A percentile compares a stretch with the other conserved stretches of the same genome.
phyloP scores from a whole-genome alignment of 2,113 vertebrate species.

The Phrynosoma platyrhinos region DNA sequence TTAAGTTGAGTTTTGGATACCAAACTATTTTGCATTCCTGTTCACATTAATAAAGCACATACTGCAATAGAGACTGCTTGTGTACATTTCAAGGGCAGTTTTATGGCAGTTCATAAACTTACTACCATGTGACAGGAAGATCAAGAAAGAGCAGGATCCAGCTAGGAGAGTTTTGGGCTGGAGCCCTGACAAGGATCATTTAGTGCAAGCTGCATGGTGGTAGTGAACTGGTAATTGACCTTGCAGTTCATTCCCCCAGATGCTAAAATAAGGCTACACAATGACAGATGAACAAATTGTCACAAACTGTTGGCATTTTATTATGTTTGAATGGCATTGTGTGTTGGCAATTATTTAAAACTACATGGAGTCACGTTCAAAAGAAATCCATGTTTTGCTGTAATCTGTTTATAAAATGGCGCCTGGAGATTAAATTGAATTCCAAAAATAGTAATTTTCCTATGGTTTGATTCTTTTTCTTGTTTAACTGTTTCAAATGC shows the following conservation, averaged over 20 bases:
- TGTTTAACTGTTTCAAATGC: not conserved
- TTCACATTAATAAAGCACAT: constrained; percentile 50
- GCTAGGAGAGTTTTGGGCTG: constrained; percentile 32
- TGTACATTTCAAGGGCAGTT: constrained; percentile 34
- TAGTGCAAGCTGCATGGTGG: not conserved
- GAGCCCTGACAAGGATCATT: not conserved
- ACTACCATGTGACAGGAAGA: constrained; percentile 35
- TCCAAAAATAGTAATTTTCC: not conserved
- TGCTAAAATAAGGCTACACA: not conserved
- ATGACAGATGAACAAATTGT: constrained; percentile 2
- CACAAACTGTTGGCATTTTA: not conserved
- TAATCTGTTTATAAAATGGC: not conserved
- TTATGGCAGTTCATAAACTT: constrained; percentile 44
- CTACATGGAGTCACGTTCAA: not conserved
- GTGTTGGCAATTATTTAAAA: not conserved
- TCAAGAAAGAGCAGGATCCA: constrained; percentile 45
- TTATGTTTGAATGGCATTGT: not conserved
- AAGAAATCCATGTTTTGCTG: not conserved
- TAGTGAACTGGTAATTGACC: not conserved
- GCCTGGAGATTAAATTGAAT: not conserved
- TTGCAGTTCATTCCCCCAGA: constrained; percentile 19
- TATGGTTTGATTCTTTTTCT: too few species aligned
- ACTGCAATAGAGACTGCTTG: constrained; percentile 39
- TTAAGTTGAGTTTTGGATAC: constrained; percentile 29
- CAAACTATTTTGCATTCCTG: constrained; percentile 48